Evolutionary conservation across 2,888 invertebrate species (phyloP), one percentile per base, ranked within the genome.

Genomic region (Cheilosia vernalis): DNA sequence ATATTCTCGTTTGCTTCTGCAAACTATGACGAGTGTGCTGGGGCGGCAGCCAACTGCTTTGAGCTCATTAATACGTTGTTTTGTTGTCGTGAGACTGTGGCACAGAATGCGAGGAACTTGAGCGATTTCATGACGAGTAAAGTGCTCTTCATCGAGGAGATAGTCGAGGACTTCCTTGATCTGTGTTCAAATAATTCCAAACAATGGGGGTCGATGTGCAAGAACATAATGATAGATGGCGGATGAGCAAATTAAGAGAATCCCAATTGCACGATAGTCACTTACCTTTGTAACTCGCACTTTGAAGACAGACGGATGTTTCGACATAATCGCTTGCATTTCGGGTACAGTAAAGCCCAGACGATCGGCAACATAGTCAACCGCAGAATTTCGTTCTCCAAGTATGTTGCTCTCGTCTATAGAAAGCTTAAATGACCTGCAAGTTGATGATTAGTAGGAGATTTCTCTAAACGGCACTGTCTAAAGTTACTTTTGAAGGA

Each of bases 141-240:
- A 94, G 1, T 94, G 93, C 15, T 88, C 91, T 88, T 94, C 94
- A 63, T 92, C 89, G 7, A 93, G 90, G 21, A 95, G 90, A 89
- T 93, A 94, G 89, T 94, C 94, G 44, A 95, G 88, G 80, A 94
- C 93, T 79, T 93, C 92, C 90, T 94, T 94, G 5, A 94, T 93
- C 94, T 94, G 89, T 55, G 91, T 89, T 27, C 27, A 0, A n/a
- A n/a, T n/a, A n/a, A n/a, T n/a, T n/a, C n/a, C n/a, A n/a, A n/a
- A n/a, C n/a, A n/a, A n/a, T n/a, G n/a, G n/a, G n/a, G n/a, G n/a
- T n/a, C n/a, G n/a, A n/a, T n/a, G n/a, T n/a, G n/a, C n/a, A n/a
- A 40, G 64, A 49, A 17, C 17, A n/a, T n/a, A 51, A 47, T 19
- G 42, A n/a, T 10, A 42, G 15, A 17, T n/a, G 51, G n/a, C 17